These are phyloP conservation scores for Chouioia cunea DNA, from an alignment of 2,888 invertebrate genomes.

Conservation along the genomic window DNA sequence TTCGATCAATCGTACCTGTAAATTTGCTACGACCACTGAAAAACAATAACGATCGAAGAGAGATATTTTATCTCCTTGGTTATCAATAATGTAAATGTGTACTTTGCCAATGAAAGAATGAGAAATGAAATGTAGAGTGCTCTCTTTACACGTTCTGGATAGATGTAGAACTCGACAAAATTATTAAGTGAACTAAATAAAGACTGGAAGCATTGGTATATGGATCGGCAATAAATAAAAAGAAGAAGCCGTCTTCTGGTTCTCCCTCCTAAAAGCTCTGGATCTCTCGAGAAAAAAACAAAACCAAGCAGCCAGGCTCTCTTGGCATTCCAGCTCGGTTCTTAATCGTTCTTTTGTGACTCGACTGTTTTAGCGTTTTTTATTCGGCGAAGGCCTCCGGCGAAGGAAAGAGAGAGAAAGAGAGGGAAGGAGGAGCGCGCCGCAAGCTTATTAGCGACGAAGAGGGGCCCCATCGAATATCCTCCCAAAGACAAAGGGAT, in stretches of 20 bases:
- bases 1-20: too few species aligned
- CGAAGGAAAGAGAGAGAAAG: conserved; percentile 36
- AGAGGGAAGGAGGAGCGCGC: conserved; percentile 40
- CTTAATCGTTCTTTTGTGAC: conserved; percentile 66
- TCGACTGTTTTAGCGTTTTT: conserved; percentile 65
- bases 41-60: too few species aligned
- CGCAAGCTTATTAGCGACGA: conserved; percentile 58
- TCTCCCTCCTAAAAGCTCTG: not conserved
- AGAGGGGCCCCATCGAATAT: conserved; percentile 30
- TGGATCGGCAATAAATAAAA: not conserved
- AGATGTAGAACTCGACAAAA: too few species aligned
- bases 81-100: too few species aligned
- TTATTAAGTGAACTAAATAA: too few species aligned
- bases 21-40: too few species aligned
- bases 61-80: too few species aligned
- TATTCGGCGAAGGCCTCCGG: conserved; percentile 58
- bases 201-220: too few species aligned
- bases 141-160: too few species aligned
- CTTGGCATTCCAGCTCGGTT: conserved; percentile 22
- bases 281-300: conserved; percentile 3
- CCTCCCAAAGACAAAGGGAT: not conserved
- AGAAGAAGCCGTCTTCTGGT: not conserved
- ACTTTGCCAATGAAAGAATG: too few species aligned
- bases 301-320: not conserved
- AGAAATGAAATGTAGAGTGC: too few species aligned